Conservation (phyloP, 2,113 vertebrate species). For the Coracopsis vasa region DNA sequence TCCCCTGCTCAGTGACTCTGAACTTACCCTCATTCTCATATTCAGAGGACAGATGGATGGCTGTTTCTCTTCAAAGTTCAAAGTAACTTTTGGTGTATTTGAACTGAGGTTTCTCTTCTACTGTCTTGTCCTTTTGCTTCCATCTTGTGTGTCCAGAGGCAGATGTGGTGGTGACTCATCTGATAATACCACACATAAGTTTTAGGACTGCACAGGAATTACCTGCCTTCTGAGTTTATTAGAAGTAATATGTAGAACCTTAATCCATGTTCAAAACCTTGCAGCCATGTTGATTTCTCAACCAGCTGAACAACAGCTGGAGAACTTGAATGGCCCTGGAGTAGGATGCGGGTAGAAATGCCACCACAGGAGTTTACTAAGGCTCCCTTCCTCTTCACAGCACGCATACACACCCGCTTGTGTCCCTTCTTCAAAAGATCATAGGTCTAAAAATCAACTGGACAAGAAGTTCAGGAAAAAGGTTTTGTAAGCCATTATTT, state of each 20-base stretch:
- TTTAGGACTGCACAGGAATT: not conserved
- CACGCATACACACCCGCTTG: too few relatives aligned
- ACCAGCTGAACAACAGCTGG: not conserved
- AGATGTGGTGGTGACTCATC: not conserved
- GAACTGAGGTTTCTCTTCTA: not conserved
- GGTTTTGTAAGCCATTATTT: not conserved
- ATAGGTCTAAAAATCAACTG: not conserved
- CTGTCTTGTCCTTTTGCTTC: not conserved
- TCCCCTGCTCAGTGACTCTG: not conserved
- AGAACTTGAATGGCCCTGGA: not conserved
- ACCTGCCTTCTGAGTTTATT: not conserved
- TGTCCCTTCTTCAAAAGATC: not conserved
- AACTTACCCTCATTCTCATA: not conserved
- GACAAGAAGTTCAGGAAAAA: not conserved
- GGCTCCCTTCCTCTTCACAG: not conserved
- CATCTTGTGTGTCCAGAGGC: not conserved
- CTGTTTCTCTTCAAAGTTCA: not conserved
- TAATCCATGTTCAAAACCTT: not conserved
- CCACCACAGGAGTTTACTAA: not conserved
- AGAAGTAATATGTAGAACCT: not conserved
- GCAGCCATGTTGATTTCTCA: not conserved
- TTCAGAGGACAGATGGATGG: not conserved
- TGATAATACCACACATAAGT: not conserved
- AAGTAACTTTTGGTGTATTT: not conserved
- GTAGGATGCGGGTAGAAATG: not conserved